Conservation (phyloP, 2,113 vertebrate genomes). For the Hiodon alosoides region DNA sequence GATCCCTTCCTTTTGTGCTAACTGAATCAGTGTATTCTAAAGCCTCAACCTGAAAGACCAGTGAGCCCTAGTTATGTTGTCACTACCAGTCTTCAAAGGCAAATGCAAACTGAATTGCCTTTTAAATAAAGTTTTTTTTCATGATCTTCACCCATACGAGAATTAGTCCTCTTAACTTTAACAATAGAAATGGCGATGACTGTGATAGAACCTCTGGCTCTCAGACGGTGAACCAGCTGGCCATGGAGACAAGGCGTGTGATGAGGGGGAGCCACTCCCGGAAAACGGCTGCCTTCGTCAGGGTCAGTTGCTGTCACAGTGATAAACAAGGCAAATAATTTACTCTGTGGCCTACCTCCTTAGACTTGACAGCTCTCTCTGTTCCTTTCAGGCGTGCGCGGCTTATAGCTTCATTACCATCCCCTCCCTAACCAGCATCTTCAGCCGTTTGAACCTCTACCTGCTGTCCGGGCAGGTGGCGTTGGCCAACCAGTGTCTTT, state of each 20-base stretch:
- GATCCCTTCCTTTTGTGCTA: no score
- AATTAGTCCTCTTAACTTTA: no score
- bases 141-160: no score
- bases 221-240: conserved; percentile 88
- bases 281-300: conserved; percentile 90
- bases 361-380: neutral
- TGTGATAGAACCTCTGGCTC: neutral
- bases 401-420: conserved; percentile 98
- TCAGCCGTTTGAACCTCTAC: conserved; percentile 86
- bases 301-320: conserved; percentile 63
- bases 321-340: neutral
- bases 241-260: conserved; percentile 90
- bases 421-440: conserved; percentile 86
- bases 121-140: no score
- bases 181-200: no score
- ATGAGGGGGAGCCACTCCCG: conserved; percentile 93
- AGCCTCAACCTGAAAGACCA: no score
- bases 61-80: no score
- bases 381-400: conserved; percentile 77
- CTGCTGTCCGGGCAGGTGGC: conserved; percentile 90
- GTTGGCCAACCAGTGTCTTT: conserved; percentile 94
- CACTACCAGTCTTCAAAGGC: no score
- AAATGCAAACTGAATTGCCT: no score
- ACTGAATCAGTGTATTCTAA: no score
- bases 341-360: neutral